A percentile compares a stretch with the other conserved stretches of the same genome.
These are phyloP conservation scores for Nerophis lumbriciformis DNA, from an alignment of 2,113 vertebrate species.

Conservation along the genomic window DNA sequence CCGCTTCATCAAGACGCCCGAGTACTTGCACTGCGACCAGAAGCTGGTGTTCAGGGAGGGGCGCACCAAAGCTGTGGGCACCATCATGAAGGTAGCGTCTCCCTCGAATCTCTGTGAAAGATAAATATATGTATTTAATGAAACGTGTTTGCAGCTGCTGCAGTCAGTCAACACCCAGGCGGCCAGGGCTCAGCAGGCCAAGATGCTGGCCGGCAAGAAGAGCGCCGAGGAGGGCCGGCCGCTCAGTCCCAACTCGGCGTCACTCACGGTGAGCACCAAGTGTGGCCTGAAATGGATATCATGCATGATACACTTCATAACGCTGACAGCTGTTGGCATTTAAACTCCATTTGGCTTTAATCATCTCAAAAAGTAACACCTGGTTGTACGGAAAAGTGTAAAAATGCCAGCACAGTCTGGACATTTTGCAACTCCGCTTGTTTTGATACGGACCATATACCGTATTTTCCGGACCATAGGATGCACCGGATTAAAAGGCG, in stretches of 20 bases:
- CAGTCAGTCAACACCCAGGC: conserved; percentile 95
- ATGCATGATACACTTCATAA: too few relatives aligned
- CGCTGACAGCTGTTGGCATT: too few relatives aligned
- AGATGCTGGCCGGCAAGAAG: conserved; percentile 97
- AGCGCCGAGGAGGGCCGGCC: conserved; percentile 71
- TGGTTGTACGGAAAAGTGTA: too few relatives aligned
- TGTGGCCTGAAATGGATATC: too few relatives aligned
- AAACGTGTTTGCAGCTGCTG: conserved; percentile 74
- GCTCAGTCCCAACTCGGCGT: conserved; percentile 61
- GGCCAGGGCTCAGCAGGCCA: conserved; percentile 95
- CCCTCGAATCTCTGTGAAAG: conserved; percentile 49
- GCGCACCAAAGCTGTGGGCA: conserved; percentile 96
- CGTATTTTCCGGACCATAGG: too few relatives aligned
- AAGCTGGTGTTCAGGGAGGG: conserved; percentile 96
- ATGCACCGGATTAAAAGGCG: too few relatives aligned
- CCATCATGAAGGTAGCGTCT: conserved; percentile 90
- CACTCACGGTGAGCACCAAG: conserved; percentile 59
- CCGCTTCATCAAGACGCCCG: conserved; percentile 97
- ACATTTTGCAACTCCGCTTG: too few relatives aligned
- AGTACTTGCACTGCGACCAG: conserved; percentile 94
- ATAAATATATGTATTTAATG: conserved; percentile 80
- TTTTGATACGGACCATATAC: too few relatives aligned
- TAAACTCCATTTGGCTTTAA: too few relatives aligned
- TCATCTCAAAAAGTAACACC: too few relatives aligned
- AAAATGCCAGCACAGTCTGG: too few relatives aligned